Conservation (phyloP, 2,113 vertebrate species). For the Natator depressus region DNA sequence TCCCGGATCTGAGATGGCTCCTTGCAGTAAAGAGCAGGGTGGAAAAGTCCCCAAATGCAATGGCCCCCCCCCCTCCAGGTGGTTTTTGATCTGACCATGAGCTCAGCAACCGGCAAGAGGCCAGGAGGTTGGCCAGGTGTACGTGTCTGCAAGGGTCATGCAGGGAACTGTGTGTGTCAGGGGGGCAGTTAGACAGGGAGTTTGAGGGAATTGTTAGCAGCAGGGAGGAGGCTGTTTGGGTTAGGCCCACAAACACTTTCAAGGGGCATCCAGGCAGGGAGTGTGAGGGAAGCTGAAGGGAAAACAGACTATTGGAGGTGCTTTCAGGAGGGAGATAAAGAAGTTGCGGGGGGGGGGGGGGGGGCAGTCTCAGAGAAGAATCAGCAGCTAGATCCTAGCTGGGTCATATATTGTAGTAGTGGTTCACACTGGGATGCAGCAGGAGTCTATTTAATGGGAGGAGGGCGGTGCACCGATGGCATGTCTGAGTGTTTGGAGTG, state of each 20-base stretch:
- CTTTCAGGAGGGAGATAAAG: neutral
- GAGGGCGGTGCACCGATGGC: neutral
- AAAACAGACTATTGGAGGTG: neutral
- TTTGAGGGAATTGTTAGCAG: accelerated
- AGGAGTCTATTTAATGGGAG: neutral
- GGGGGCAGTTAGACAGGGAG: accelerated
- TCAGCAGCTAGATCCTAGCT: neutral
- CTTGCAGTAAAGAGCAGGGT: neutral
- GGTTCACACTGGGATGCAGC: accelerated
- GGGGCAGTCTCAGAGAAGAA: neutral
- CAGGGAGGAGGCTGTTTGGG: neutral
- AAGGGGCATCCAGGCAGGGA: neutral
- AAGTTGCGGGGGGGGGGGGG: neutral
- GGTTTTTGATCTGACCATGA: neutral
- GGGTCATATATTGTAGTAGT: accelerated
- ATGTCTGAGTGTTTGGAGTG: neutral
- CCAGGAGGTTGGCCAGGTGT: neutral
- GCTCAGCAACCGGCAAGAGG: neutral
- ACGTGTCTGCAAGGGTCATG: neutral
- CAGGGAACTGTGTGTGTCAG: neutral
- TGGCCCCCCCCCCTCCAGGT: neutral
- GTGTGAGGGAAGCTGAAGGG: neutral
- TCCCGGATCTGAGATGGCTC: neutral
- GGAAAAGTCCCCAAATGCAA: neutral
- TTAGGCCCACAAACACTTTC: neutral